A percentile compares a stretch with the other conserved stretches of the same genome.
Conservation (phyloP, 2,888 invertebrate genomes). For the Cynaeus angustus region DNA sequence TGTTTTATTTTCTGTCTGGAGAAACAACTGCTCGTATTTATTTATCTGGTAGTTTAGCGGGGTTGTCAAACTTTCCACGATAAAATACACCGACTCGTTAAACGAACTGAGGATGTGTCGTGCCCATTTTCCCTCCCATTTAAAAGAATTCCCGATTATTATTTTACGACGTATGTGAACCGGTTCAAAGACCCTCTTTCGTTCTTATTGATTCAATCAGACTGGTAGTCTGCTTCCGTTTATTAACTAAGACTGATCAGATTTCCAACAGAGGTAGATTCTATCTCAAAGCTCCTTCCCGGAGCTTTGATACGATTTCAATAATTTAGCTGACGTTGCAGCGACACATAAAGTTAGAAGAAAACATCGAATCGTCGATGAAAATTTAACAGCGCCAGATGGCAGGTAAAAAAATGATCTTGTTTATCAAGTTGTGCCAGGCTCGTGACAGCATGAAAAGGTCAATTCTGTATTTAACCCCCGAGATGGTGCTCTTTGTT, state of each 20-base stretch:
- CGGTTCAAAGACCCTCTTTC: conserved; percentile 48
- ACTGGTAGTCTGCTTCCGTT: conserved; percentile 40
- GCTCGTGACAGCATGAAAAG: conserved; percentile 49
- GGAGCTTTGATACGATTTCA: neutral
- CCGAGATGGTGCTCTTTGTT: conserved; percentile 50
- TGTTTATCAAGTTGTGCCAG: conserved; percentile 45
- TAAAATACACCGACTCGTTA: no score
- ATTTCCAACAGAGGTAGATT: conserved; percentile 3
- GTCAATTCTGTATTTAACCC: conserved; percentile 50
- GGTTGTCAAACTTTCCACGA: no score
- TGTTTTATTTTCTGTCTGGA: no score
- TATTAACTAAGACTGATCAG: conserved; percentile 29
- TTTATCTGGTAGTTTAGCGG: no score
- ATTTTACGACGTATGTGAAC: conserved; percentile 35
- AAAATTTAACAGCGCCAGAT: conserved; percentile 8
- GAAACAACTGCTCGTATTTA: no score
- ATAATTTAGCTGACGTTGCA: conserved; percentile 13
- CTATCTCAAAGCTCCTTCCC: neutral
- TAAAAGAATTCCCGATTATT: conserved; percentile 37
- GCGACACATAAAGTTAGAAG: no score
- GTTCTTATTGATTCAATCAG: conserved; percentile 48
- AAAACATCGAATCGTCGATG: neutral
- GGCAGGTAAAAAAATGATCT: conserved; percentile 36
- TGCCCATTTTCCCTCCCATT: neutral
- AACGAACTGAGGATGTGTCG: no score